Conservation (phyloP, 2,888 invertebrate species). For the Callyntrura guangdongensis region DNA sequence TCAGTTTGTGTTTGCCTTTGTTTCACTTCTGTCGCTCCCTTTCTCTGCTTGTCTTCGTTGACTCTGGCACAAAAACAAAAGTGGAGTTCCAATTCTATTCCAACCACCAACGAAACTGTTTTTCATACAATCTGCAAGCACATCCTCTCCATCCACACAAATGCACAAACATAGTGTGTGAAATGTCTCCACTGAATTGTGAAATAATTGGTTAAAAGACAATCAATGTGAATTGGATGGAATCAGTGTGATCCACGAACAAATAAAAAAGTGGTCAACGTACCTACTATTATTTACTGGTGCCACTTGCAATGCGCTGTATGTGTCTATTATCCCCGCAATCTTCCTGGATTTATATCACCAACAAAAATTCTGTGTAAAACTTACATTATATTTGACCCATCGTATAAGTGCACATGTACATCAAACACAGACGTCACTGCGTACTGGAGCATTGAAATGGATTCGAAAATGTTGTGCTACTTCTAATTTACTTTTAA, state of each 20-base stretch:
- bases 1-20: slow-evolving; percentile 47
- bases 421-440: neutral
- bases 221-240: slow-evolving; percentile 11
- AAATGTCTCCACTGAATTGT: neutral
- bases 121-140: neutral
- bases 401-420: neutral
- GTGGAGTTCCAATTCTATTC: neutral
- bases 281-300: neutral
- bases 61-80: neutral
- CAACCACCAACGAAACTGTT: neutral
- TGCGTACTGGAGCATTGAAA: neutral
- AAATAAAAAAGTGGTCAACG: neutral
- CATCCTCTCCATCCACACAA: neutral
- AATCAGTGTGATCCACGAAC: slow-evolving; percentile 36
- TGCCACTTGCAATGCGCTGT: neutral
- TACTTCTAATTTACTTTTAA: neutral
- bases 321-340: neutral
- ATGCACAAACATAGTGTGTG: neutral
- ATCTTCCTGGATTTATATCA: neutral
- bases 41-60: neutral
- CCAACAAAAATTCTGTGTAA: neutral
- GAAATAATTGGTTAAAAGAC: neutral
- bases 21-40: neutral
- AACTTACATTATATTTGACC: neutral
- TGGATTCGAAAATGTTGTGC: neutral